A percentile compares a stretch with the other conserved stretches of the same genome.
These are phyloP conservation scores for Hyppa rectilinea DNA, from an alignment of 2,888 invertebrate genomes.

Conservation along the genomic window DNA sequence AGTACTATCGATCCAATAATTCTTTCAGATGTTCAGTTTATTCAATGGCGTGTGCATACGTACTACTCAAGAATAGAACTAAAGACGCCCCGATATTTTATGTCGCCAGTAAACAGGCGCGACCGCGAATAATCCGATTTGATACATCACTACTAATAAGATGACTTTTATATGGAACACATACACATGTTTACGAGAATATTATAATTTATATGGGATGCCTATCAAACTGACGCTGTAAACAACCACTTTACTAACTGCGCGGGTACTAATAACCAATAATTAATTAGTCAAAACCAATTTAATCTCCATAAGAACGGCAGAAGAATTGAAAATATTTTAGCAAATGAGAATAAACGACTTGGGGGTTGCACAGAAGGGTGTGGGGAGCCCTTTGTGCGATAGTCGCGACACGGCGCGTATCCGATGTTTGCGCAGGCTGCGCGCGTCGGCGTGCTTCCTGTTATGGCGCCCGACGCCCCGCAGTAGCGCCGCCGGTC, in stretches of 20 bases:
- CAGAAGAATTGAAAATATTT: constrained; percentile 23
- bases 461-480: constrained; percentile 83
- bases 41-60: constrained; percentile 37
- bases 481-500: constrained; percentile 88
- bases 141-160: constrained; percentile 59
- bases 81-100: constrained; percentile 43
- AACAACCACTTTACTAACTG: constrained; percentile 1
- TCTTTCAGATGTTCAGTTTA: constrained; percentile 28
- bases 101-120: constrained; percentile 45
- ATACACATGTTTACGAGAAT: constrained; percentile 23
- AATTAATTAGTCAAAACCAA: constrained; percentile 9
- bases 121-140: constrained; percentile 56
- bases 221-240: constrained; percentile 1
- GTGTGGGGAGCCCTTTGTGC: constrained; percentile 74
- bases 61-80: constrained; percentile 51
- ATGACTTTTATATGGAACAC: constrained; percentile 42
- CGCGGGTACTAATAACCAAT: neutral
- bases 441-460: constrained; percentile 71
- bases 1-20: constrained; percentile 48
- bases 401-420: constrained; percentile 59
- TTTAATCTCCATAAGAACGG: constrained; percentile 1
- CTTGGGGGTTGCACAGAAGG: constrained; percentile 61
- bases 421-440: constrained; percentile 88
- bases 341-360: constrained; percentile 49
- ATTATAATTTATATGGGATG: constrained; percentile 10